These are phyloP conservation scores for Chaetura pelagica DNA, from an alignment of 2,113 vertebrate species.

Conservation along the genomic window DNA sequence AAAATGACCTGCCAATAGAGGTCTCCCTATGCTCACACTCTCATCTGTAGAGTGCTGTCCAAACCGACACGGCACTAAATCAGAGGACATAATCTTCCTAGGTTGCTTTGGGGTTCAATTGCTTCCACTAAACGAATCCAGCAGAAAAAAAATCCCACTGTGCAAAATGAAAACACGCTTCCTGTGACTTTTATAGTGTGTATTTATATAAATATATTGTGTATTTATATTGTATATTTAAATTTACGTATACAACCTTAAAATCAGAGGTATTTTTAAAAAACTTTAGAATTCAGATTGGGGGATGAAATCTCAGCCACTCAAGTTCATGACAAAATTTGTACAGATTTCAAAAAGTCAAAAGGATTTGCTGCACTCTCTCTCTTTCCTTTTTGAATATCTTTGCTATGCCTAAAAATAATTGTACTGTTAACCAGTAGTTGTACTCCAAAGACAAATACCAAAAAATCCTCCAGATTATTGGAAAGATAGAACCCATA, in stretches of 20 bases:
- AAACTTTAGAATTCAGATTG: background rate
- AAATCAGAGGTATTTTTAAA: background rate
- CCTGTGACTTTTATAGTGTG: background rate
- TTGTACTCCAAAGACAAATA: background rate
- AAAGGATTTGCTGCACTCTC: background rate
- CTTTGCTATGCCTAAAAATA: background rate
- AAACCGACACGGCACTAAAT: background rate
- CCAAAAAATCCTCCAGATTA: background rate
- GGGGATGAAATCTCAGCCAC: background rate
- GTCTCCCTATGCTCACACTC: background rate
- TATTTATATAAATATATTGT: background rate
- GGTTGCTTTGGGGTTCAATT: background rate
- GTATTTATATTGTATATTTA: background rate
- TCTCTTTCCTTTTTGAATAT: background rate
- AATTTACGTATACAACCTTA: background rate
- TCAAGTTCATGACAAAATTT: background rate
- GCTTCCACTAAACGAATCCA: background rate
- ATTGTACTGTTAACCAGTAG: background rate
- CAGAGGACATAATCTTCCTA: background rate
- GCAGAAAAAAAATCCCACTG: background rate
- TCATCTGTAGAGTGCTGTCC: background rate
- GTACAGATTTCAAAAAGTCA: background rate
- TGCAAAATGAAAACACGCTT: background rate
- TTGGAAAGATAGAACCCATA: background rate
- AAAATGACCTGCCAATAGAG: constrained; percentile 7